phyloP scores from a whole-genome alignment of 2,888 invertebrate species.

The Andrena flavipes region DNA sequence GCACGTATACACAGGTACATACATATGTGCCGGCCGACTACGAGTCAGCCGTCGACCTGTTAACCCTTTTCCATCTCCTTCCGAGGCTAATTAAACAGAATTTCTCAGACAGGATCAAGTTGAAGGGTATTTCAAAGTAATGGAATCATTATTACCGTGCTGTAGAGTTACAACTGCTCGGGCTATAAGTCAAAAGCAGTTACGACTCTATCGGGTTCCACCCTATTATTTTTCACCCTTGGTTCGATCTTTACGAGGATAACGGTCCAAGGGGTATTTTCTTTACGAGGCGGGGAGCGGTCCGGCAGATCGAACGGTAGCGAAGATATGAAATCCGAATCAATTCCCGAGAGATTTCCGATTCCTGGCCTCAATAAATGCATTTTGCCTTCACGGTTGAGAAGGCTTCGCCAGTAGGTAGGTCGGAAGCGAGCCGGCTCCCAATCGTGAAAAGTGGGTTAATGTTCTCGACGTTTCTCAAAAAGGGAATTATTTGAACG shows the following conservation, averaged over 20 bases:
- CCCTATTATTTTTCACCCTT: constrained; percentile 68
- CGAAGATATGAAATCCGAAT: constrained; percentile 66
- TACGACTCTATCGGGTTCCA: constrained; percentile 52
- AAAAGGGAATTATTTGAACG: constrained; percentile 29
- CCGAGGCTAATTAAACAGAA: background rate
- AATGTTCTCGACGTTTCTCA: constrained; percentile 43
- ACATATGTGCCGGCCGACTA: too few relatives aligned
- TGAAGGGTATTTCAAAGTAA: background rate
- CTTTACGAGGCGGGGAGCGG: constrained; percentile 61
- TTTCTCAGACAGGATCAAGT: constrained; percentile 14
- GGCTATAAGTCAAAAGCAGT: constrained; percentile 59
- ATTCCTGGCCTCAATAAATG: constrained; percentile 58
- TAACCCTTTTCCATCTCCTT: background rate
- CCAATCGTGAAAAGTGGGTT: constrained; percentile 38
- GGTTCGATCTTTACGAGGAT: constrained; percentile 56
- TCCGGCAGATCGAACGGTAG: constrained; percentile 51
- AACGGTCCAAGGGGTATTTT: constrained; percentile 54
- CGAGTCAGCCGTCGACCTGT: constrained; percentile 17
- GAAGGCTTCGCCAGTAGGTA: constrained; percentile 32
- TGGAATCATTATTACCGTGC: background rate
- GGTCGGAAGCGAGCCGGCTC: constrained; percentile 44
- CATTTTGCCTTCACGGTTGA: constrained; percentile 51
- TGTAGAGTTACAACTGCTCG: background rate
- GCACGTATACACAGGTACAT: background rate
- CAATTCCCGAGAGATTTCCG: constrained; percentile 59